These are phyloP conservation scores for Saccostrea echinata DNA, from an alignment of 1,140 invertebrate species.

Conservation along the genomic window DNA sequence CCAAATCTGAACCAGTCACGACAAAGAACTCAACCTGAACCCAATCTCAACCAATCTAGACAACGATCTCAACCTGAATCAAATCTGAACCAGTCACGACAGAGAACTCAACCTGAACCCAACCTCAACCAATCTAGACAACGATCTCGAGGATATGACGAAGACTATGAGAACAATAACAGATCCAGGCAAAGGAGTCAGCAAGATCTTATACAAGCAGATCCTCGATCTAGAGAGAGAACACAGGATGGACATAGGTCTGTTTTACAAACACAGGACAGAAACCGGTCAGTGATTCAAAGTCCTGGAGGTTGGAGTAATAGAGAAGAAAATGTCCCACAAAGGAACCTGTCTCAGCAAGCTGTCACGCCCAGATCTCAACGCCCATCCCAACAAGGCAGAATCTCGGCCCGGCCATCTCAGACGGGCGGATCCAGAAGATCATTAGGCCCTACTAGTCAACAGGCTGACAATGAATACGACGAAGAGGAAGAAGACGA, in stretches of 20 bases:
- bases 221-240: neutral
- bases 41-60: neutral
- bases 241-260: neutral
- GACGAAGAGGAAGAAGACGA: slow-evolving; percentile 49
- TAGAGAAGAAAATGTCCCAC: neutral
- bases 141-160: neutral
- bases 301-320: neutral
- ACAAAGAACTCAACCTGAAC: neutral
- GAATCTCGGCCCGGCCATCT: neutral
- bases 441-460: neutral
- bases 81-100: neutral
- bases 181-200: neutral
- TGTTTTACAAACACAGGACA: neutral
- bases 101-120: neutral
- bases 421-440: neutral
- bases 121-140: slow-evolving; percentile 7
- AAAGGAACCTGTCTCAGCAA: neutral
- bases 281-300: slow-evolving; percentile 7
- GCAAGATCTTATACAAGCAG: neutral
- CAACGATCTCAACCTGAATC: neutral
- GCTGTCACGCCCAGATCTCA: neutral
- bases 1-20: neutral
- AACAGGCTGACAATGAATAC: neutral
- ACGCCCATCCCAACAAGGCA: neutral
- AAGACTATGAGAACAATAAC: neutral